Conservation (phyloP, 2,113 vertebrate species). For the Pungitius pungitius region DNA sequence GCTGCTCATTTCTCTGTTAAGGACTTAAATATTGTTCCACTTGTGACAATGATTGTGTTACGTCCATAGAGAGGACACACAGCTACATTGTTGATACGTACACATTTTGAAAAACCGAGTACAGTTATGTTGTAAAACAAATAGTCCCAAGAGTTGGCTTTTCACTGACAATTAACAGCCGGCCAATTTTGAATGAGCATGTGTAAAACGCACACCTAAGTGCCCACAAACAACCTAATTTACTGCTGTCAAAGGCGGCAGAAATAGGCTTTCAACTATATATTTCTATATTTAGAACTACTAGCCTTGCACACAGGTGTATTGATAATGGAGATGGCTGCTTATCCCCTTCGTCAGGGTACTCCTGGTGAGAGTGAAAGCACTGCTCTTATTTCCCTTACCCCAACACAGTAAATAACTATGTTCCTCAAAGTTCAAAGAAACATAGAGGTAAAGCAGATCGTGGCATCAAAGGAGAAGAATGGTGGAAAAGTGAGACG, state of each 20-base stretch:
- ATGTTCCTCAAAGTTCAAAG: not conserved
- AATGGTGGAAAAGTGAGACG: constrained; percentile 17
- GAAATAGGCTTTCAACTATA: constrained; percentile 2
- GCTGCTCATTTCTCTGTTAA: not conserved
- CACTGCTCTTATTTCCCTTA: constrained; percentile 13
- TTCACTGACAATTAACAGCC: not conserved
- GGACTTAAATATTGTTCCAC: not conserved
- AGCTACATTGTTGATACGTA: not conserved
- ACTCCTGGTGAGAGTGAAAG: constrained; percentile 31
- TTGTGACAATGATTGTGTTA: not conserved
- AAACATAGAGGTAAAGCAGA: constrained; percentile 19
- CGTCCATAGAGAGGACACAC: not conserved
- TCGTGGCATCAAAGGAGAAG: constrained; percentile 5
- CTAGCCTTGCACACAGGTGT: not conserved
- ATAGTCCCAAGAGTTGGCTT: not conserved
- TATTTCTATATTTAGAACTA: constrained; percentile 23
- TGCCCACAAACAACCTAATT: not conserved
- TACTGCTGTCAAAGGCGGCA: not conserved
- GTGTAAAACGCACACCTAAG: not conserved
- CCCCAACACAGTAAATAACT: constrained; percentile 18
- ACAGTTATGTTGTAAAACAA: not conserved
- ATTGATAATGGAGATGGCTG: constrained; percentile 18
- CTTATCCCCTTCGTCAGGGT: not conserved
- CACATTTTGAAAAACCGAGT: not conserved
- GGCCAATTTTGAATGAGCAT: not conserved